Conservation (phyloP, 2,113 vertebrate species). For the Sprattus sprattus region DNA sequence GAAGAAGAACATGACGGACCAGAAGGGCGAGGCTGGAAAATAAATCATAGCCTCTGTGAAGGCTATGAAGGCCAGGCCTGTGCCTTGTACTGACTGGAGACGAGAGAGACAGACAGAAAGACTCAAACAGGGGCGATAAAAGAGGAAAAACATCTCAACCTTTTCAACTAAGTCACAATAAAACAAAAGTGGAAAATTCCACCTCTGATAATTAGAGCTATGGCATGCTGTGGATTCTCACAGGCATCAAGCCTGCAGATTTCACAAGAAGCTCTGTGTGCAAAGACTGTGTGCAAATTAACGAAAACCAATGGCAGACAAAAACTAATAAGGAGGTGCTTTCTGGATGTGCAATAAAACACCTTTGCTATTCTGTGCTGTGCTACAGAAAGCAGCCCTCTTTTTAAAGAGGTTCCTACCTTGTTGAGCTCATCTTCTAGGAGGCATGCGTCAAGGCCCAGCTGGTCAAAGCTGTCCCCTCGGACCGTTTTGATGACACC, state of each 20-base stretch:
- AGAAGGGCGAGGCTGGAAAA: conserved; percentile 93
- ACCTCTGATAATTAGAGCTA: background rate
- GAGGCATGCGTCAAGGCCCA: conserved; percentile 87
- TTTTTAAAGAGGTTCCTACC: conserved; percentile 61
- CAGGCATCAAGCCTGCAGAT: background rate
- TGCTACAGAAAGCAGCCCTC: background rate
- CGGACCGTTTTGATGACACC: conserved; percentile 89
- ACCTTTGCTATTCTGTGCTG: background rate
- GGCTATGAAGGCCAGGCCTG: conserved; percentile 97
- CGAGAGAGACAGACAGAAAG: background rate
- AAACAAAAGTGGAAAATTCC: conserved; percentile 2
- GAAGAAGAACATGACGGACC: conserved; percentile 99
- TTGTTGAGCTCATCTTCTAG: conserved; percentile 95
- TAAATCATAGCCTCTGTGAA: conserved; percentile 99
- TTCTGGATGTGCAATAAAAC: background rate
- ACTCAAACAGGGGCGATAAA: background rate
- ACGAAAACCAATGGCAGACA: background rate
- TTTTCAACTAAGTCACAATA: background rate
- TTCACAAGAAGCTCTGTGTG: background rate
- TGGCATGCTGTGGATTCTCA: background rate
- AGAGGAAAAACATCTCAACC: background rate
- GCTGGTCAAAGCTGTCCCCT: conserved; percentile 82
- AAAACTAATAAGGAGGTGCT: background rate
- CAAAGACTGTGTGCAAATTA: background rate
- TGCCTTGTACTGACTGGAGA: conserved; percentile 91